Evolutionary conservation across 1,140 invertebrate genomes (phyloP).

Genomic region (Aphis gossypii): DNA sequence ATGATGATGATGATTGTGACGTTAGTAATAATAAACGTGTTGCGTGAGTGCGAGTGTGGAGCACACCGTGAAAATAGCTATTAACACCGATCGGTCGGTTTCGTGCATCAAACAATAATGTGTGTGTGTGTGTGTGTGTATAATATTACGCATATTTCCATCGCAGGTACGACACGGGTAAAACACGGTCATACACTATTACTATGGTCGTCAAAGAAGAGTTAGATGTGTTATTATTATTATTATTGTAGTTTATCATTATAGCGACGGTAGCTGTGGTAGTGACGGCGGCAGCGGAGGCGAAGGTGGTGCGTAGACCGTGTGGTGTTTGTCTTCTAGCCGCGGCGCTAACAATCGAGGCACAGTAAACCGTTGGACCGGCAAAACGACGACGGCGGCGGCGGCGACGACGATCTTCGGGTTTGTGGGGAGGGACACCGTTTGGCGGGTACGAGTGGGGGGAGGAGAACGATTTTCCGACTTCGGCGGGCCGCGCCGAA

Average conservation of each 20-base stretch:
- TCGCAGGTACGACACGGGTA: background rate
- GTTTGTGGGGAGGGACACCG: background rate
- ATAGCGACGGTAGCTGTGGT: background rate
- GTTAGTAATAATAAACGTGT: background rate
- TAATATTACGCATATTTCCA: background rate
- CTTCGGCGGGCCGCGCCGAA: background rate
- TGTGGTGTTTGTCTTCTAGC: background rate
- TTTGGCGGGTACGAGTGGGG: no score
- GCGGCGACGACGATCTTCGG: background rate
- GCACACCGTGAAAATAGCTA: slow-evolving; percentile 40
- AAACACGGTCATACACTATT: background rate
- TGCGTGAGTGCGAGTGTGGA: background rate
- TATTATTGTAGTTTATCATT: background rate
- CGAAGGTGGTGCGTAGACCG: background rate
- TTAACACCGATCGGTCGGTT: slow-evolving; percentile 23
- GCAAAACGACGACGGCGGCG: background rate
- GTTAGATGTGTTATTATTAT: background rate
- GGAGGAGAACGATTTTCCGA: background rate
- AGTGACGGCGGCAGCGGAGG: background rate
- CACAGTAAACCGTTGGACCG: slow-evolving; percentile 36
- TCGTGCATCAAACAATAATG: background rate
- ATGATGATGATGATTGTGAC: background rate
- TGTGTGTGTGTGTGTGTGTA: background rate
- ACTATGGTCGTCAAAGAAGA: background rate
- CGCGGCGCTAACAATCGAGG: background rate